These are phyloP conservation scores for Tryphoninae sp. DNA, from an alignment of 2,888 invertebrate genomes.

Conservation along the genomic window DNA sequence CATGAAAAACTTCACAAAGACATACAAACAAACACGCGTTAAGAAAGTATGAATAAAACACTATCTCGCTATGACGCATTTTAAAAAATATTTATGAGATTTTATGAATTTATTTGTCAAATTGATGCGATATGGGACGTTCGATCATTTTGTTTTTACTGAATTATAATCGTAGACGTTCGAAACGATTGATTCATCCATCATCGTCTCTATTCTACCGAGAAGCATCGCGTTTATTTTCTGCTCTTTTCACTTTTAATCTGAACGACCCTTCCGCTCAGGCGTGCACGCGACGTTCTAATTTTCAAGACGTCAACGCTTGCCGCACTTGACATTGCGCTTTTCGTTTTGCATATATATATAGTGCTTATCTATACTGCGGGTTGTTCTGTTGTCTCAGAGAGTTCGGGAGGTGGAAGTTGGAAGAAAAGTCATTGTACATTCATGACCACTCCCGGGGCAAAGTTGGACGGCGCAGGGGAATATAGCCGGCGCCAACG, in stretches of 20 bases:
- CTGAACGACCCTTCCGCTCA: slow-evolving; percentile 14
- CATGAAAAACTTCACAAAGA: not conserved
- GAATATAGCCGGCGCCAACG: slow-evolving; percentile 19
- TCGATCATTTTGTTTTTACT: not conserved
- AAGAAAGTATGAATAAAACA: not conserved
- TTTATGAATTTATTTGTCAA: not conserved
- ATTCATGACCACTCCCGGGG: slow-evolving; percentile 58
- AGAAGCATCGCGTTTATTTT: slow-evolving; percentile 4
- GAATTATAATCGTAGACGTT: not conserved
- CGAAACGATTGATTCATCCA: slow-evolving; percentile 37
- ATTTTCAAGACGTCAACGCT: slow-evolving; percentile 47
- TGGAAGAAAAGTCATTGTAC: slow-evolving; percentile 59
- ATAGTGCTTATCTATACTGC: not conserved
- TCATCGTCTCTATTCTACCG: slow-evolving; percentile 7
- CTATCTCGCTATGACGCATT: not conserved
- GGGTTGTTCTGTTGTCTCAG: slow-evolving; percentile 25
- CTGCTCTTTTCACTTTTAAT: slow-evolving; percentile 24
- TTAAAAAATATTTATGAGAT: not conserved
- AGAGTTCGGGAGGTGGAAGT: slow-evolving; percentile 39
- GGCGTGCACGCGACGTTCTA: slow-evolving; percentile 7
- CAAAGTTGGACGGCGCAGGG: slow-evolving; percentile 34
- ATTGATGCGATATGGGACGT: not conserved
- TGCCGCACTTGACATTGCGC: slow-evolving; percentile 9
- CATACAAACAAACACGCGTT: too few relatives aligned
- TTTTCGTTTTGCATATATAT: slow-evolving; percentile 8